Evolutionary conservation across 2,888 invertebrate genomes (phyloP).

Genomic region (Baccha elongata): DNA sequence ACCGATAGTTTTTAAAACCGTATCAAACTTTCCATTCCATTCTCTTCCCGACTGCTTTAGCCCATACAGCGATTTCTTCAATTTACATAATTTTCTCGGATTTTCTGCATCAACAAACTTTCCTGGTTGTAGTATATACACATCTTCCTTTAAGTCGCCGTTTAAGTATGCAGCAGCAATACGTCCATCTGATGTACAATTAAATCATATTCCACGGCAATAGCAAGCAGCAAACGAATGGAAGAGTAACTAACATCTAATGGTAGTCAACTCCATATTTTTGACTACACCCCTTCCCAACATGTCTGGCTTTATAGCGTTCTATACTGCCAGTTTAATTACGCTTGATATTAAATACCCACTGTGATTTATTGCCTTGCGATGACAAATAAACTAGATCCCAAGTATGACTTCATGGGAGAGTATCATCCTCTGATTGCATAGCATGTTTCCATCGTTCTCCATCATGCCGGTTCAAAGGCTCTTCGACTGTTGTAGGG

Average conservation of each 20-base stretch:
- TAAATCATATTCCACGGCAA: constrained; percentile 33
- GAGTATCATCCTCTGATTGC: not conserved
- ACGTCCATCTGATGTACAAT: constrained; percentile 52
- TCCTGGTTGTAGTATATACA: constrained; percentile 27
- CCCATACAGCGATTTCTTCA: constrained; percentile 19
- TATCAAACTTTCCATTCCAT: constrained; percentile 9
- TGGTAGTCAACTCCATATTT: constrained; percentile 19
- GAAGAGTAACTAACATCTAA: constrained; percentile 37
- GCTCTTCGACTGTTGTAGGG: not conserved
- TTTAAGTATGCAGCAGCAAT: constrained; percentile 45
- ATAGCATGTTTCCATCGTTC: not conserved
- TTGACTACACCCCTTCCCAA: constrained; percentile 29
- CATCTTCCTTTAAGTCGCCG: constrained; percentile 30
- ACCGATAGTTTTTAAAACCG: constrained; percentile 1
- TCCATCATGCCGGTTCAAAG: not conserved
- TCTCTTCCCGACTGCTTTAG: constrained; percentile 24
- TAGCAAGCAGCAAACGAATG: constrained; percentile 38
- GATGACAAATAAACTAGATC: not conserved
- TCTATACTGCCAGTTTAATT: constrained; percentile 1
- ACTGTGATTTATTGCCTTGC: not conserved
- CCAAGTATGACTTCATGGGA: not conserved
- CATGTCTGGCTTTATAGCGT: not conserved
- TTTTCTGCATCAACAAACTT: constrained; percentile 9
- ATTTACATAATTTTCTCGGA: constrained; percentile 21
- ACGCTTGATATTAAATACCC: constrained; percentile 8